Conservation (phyloP, 1,140 invertebrate species). For the Lanistes nyassanus region DNA sequence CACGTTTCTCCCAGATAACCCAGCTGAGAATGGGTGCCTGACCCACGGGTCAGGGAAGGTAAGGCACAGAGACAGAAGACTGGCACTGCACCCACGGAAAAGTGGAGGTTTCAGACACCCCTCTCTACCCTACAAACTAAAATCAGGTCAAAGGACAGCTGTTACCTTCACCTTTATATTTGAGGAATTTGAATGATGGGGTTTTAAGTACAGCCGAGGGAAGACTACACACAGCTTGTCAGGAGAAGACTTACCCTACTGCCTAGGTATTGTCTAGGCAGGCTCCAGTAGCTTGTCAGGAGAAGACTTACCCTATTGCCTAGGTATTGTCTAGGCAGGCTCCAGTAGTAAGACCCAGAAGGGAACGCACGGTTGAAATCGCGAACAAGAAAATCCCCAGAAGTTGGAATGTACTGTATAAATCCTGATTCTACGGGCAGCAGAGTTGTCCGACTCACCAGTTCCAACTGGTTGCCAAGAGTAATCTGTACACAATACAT, state of each 20-base stretch:
- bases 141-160: too few species aligned
- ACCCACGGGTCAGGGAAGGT: too few species aligned
- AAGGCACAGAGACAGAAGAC: too few species aligned
- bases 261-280: conserved; percentile 85
- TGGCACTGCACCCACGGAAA: too few species aligned
- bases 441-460: conserved; percentile 36
- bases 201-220: too few species aligned
- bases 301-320: conserved; percentile 81
- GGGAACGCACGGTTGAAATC: conserved; percentile 47
- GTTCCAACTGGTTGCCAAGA: conserved; percentile 41
- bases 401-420: conserved; percentile 47
- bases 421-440: conserved; percentile 41
- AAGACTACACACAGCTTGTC: too few species aligned
- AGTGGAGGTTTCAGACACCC: too few species aligned
- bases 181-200: too few species aligned
- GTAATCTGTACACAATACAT: conserved; percentile 40
- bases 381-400: conserved; percentile 46
- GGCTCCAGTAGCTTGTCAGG: conserved; percentile 81
- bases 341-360: conserved; percentile 79
- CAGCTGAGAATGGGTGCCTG: too few species aligned
- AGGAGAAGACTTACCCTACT: conserved; percentile 77
- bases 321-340: conserved; percentile 81
- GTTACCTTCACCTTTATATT: too few species aligned
- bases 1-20: too few species aligned
- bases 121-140: too few species aligned